Conservation (phyloP, 2,113 vertebrate species). For the Melanostigma gelatinosum region DNA sequence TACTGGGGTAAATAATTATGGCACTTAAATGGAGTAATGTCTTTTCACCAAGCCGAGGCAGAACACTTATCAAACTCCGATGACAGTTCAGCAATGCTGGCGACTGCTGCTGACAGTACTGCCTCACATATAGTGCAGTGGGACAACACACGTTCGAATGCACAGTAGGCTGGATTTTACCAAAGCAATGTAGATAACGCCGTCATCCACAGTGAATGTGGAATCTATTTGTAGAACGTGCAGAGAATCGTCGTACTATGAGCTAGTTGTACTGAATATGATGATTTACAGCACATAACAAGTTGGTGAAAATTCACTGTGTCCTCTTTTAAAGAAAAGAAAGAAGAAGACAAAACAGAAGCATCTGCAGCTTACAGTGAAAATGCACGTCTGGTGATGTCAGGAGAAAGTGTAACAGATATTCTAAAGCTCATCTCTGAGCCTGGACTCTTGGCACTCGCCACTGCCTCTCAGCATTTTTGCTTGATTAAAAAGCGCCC, state of each 20-base stretch:
- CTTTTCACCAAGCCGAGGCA: not conserved
- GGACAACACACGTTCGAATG: slow-evolving; percentile 13
- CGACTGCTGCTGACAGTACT: slow-evolving; percentile 17
- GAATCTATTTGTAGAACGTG: slow-evolving; percentile 19
- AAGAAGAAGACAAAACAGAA: not conserved
- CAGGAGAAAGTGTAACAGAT: slow-evolving; percentile 72
- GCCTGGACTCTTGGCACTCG: slow-evolving; percentile 63
- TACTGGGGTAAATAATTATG: not conserved
- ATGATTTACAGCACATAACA: slow-evolving; percentile 46
- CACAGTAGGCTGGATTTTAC: slow-evolving; percentile 4
- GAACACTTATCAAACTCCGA: slow-evolving; percentile 1
- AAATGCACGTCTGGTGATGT: slow-evolving; percentile 66
- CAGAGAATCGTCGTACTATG: not conserved
- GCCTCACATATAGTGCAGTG: slow-evolving; percentile 27
- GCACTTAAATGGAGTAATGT: not conserved
- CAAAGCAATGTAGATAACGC: slow-evolving; percentile 22
- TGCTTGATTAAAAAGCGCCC: slow-evolving; percentile 81
- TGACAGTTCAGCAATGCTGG: slow-evolving; percentile 9
- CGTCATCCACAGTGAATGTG: slow-evolving; percentile 1
- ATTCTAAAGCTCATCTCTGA: slow-evolving; percentile 74
- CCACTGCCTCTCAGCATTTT: slow-evolving; percentile 74
- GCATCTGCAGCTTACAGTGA: slow-evolving; percentile 52
- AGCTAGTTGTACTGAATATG: slow-evolving; percentile 15
- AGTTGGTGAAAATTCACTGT: slow-evolving; percentile 28
- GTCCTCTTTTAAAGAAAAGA: slow-evolving; percentile 39